A percentile compares a stretch with the other conserved stretches of the same genome.
These are phyloP conservation scores for Sinella curviseta DNA, from an alignment of 1,140 invertebrate species.

Conservation along the genomic window DNA sequence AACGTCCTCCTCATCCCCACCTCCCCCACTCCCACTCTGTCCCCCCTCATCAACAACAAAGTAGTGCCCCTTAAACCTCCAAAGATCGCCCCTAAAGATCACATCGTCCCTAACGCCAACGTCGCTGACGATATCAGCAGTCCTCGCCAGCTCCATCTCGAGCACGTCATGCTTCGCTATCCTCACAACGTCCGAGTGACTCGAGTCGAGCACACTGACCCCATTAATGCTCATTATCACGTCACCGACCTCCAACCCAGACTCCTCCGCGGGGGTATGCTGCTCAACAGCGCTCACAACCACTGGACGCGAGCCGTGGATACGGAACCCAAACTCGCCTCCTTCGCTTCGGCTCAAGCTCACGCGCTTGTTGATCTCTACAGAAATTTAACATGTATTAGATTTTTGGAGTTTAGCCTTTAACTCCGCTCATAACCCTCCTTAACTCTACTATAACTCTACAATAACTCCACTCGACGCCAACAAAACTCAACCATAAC, in stretches of 20 bases:
- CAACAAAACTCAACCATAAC: no score
- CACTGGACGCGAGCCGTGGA: slow-evolving; percentile 91
- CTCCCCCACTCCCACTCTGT: no score
- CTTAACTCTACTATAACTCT: no score
- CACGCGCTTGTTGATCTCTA: slow-evolving; percentile 47
- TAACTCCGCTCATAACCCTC: no score
- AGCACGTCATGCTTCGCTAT: slow-evolving; percentile 86
- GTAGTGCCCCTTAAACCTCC: slow-evolving; percentile 28
- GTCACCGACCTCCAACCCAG: slow-evolving; percentile 88
- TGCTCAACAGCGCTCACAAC: slow-evolving; percentile 92
- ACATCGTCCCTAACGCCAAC: slow-evolving; percentile 48
- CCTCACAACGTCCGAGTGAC: slow-evolving; percentile 91
- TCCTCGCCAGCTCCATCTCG: slow-evolving; percentile 82
- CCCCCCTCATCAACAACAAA: slow-evolving; percentile 36
- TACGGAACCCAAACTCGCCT: slow-evolving; percentile 92
- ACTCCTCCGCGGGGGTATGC: slow-evolving; percentile 83
- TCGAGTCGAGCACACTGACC: slow-evolving; percentile 83
- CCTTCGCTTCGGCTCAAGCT: slow-evolving; percentile 59
- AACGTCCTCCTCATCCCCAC: slow-evolving; percentile 50
- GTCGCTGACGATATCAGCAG: slow-evolving; percentile 67
- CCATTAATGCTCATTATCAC: slow-evolving; percentile 91
- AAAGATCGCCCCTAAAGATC: slow-evolving; percentile 46
- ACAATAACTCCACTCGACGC: no score
- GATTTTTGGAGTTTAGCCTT: not conserved
- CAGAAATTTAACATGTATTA: not conserved